Base-by-base conservation (phyloP, 2,113 vertebrate genomes). In the Tetrao urogallus region DNA sequence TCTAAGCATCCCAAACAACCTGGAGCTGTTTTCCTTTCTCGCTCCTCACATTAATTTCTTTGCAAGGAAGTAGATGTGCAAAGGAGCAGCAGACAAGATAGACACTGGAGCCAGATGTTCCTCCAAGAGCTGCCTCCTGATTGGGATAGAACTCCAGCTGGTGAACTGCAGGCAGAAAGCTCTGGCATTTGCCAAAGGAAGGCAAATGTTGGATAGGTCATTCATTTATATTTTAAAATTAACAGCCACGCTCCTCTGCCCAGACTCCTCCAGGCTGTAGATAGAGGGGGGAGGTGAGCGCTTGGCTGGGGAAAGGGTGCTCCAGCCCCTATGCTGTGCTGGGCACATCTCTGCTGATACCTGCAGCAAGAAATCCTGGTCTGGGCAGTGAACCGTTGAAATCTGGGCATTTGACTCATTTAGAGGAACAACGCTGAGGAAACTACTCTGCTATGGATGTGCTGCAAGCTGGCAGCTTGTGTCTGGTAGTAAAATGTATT, bases 41-140 rank as follows among this genome's bases (percentile, higher is more conserved):
- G 18, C 64, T 70, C 40, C 71, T 27, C 10, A 20, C 17, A 70
- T 48, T 77, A 80, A 88, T 60, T 48, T 81, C 43, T 88, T 93
- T 90, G 81, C 64, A 93, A 86, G 96, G 96, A 96, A 94, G 77
- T 94, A 85, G 70, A 96, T 73, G 94, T 94, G 93, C 86, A 89
- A 93, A 95, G 77, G 63, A 94, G 77, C 86, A 89, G 66, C 92
- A 94, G 88, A 92, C 77, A 95, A 95, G 92, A 95, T 86, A 95
- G 93, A 95, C 63, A 90, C 83, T 8, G 9, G 70, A 94, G 95
- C 92, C 89, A 96, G 88, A 94, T 92, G 89, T 92, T 94, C 47
- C 77, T 86, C 73, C 0, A 9, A 86, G 52, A 86, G 61, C 92
- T 93, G 73, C 34, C 86, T 95, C 76, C 92, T 78, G 88, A 92